Base-by-base conservation (phyloP, 2,113 vertebrate species). In the Pedetes capensis region DNA sequence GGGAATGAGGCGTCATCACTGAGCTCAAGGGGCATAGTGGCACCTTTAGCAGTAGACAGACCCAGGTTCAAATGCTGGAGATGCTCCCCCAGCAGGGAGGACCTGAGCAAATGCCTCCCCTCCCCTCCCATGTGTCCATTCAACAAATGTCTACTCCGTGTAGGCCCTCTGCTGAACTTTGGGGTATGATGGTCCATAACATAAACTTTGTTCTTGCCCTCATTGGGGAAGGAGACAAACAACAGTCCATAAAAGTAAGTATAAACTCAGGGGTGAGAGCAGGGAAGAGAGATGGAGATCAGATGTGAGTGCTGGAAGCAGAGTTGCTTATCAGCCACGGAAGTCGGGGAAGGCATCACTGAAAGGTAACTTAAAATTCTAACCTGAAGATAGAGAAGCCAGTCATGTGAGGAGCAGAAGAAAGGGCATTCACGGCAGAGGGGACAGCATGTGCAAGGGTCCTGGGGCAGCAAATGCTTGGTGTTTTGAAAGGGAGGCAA, bases 1-100 rank as follows among this genome's bases (percentile, higher is more conserved):
- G 22, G 78, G 95, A 87, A 81, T 20, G 37, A 83, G 96, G 84
- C n/a, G 13, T 87, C 53, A 80, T 42, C 64, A 5, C 72, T 39
- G 92, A 11, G 94, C 93, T 88, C 89, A 96, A 14, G 91, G 89
- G 39, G 69, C 34, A 68, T 10, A 71, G 90, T 37, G 44, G 93
- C 44, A 18, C 79, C 74, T 93, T 74, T 87, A 92, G 96, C 95
- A 44, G 89, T 29, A 90, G 88, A 68, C 86, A 96, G 97, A 96
- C 95, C 94, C 14, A 55, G 79, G 87, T 90, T 95, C 39, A 53
- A 61, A 66, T 64, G 61, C 75, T 14, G 25, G n/a, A 0, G 1
- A 10, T 4, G 79, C 72, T 96, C 96, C 92, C 88, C 89, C 72
- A 89, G 84, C 84, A 71, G 95, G 42, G 92, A 76, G 59, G 72